Conservation (phyloP, 2,888 invertebrate genomes). For the Campoletis raptor region DNA sequence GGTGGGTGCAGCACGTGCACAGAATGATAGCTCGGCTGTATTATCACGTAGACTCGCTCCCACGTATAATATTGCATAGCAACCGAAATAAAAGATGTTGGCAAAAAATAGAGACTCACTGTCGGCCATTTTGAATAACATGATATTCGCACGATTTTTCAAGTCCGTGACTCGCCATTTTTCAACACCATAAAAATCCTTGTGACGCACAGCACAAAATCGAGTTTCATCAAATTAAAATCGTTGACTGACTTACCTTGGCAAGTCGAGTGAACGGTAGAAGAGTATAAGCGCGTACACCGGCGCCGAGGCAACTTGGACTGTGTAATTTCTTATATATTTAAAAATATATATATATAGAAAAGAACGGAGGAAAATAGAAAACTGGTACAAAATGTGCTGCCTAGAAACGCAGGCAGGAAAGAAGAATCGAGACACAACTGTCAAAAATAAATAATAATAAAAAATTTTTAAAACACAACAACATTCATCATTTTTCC, state of each 20-base stretch:
- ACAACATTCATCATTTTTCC: not conserved
- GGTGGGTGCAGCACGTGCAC: constrained; percentile 19
- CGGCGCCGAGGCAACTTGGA: constrained; percentile 52
- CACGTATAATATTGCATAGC: not conserved
- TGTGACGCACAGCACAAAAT: not conserved
- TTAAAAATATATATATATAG: constrained; percentile 4
- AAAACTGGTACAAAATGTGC: not conserved
- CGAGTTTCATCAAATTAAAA: constrained; percentile 33
- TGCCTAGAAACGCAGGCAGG: not conserved
- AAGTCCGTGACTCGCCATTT: not conserved
- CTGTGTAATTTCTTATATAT: constrained; percentile 29
- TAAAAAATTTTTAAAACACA: not conserved
- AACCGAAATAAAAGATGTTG: constrained; percentile 1
- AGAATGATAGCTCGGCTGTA: constrained; percentile 20
- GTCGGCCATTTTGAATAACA: constrained; percentile 1
- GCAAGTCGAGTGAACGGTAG: constrained; percentile 69
- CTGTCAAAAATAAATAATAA: not conserved
- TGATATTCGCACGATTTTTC: not conserved
- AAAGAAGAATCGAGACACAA: not conserved
- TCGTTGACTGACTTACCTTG: constrained; percentile 71
- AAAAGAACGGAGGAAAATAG: constrained; percentile 30
- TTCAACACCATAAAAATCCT: not conserved
- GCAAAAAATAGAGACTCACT: not conserved
- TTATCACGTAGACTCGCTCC: not conserved
- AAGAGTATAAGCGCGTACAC: constrained; percentile 59